Evolutionary conservation across 2,888 invertebrate genomes (phyloP).

Genomic region (Ceratothoa steindachneri): DNA sequence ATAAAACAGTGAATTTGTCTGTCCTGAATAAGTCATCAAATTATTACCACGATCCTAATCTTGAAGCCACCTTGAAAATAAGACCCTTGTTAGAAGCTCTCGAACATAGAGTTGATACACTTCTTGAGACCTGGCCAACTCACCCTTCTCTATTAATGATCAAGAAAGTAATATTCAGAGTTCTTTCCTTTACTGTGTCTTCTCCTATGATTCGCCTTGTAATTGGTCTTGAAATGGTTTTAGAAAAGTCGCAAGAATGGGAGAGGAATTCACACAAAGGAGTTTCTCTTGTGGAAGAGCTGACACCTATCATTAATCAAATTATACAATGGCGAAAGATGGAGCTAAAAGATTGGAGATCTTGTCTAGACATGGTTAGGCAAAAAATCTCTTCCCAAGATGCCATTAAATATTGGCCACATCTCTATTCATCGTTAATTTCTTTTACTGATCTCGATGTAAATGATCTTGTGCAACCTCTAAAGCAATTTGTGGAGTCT

Average conservation of each 20-base stretch:
- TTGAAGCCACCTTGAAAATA: conserved; percentile 70
- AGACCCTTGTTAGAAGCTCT: conserved; percentile 66
- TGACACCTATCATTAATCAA: conserved; percentile 70
- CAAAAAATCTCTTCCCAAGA: conserved; percentile 60
- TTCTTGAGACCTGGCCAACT: conserved; percentile 79
- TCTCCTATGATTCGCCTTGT: conserved; percentile 82
- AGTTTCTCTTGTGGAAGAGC: conserved; percentile 71
- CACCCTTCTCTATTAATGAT: conserved; percentile 76
- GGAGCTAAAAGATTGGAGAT: conserved; percentile 83
- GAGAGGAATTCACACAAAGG: conserved; percentile 80
- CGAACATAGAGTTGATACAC: conserved; percentile 60
- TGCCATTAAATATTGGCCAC: conserved; percentile 85
- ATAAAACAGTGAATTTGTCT: conserved; percentile 18
- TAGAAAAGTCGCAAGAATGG: conserved; percentile 76
- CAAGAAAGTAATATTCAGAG: conserved; percentile 52
- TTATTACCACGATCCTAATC: conserved; percentile 79
- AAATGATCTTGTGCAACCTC: conserved; percentile 53
- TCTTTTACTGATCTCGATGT: neutral
- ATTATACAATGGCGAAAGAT: conserved; percentile 86
- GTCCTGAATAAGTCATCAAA: conserved; percentile 56
- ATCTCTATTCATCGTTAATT: conserved; percentile 61
- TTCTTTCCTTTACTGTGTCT: conserved; percentile 65
- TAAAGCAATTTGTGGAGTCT: conserved; percentile 77
- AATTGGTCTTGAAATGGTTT: conserved; percentile 81
- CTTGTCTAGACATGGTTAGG: conserved; percentile 67